phyloP scores from a whole-genome alignment of 2,797 vertebrate genomes.

The Malurus leucopterus region DNA sequence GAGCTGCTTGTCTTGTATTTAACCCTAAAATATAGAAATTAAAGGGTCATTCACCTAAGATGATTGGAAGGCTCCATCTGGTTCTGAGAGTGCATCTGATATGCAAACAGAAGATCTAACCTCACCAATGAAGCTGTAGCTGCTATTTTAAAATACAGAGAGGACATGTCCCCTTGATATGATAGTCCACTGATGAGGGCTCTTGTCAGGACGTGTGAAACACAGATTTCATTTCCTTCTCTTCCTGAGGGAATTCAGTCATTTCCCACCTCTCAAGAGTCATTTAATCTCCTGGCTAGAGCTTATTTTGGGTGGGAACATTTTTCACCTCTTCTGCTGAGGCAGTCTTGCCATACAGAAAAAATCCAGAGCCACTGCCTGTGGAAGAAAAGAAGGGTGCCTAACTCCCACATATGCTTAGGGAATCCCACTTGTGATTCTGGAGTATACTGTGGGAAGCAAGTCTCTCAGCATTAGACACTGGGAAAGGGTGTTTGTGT shows the following conservation, averaged over 20 bases:
- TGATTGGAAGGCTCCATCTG: not conserved
- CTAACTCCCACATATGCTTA: not conserved
- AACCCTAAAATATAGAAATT: not conserved
- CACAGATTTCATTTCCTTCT: not conserved
- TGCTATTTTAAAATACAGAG: not conserved
- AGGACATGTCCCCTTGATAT: not conserved
- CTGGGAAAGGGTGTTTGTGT: fast-evolving
- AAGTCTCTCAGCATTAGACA: not conserved
- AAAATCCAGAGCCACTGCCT: not conserved
- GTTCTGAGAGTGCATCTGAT: not conserved
- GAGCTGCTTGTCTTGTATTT: not conserved
- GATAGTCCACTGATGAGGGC: not conserved
- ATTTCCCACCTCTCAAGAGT: constrained; percentile 25
- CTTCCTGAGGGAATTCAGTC: constrained; percentile 25
- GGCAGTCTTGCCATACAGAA: not conserved
- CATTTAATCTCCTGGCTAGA: constrained; percentile 21
- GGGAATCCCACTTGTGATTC: constrained; percentile 31
- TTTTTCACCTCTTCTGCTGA: constrained; percentile 40
- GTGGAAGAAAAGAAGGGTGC: constrained; percentile 12
- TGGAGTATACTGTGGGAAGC: constrained; percentile 2
- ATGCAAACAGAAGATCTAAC: not conserved
- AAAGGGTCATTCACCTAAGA: not conserved
- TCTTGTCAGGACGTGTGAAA: not conserved
- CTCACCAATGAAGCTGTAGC: constrained; percentile 1
- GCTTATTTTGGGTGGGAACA: constrained; percentile 42